Conservation (phyloP, 92 coral and sea anemone genomes). For the Zoanthus gigantus region DNA sequence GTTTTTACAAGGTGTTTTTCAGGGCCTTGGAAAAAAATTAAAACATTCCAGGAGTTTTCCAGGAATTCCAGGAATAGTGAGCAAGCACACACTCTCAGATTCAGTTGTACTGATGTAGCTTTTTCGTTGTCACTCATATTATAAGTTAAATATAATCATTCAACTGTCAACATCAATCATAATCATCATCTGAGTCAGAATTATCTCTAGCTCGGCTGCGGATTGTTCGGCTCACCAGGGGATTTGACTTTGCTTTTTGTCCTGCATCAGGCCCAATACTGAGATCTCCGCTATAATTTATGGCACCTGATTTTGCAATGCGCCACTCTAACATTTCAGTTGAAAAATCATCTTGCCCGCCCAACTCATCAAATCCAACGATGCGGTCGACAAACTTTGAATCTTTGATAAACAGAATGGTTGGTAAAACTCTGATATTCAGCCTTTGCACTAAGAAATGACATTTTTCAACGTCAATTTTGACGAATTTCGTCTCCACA, state of each 20-base stretch:
- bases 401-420: constrained; percentile 87
- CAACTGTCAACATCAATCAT: constrained; percentile 27
- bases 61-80: too few species aligned
- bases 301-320: constrained; percentile 89
- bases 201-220: constrained; percentile 68
- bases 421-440: constrained; percentile 85
- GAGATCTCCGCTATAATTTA: constrained; percentile 92
- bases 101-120: too few species aligned
- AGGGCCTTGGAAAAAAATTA: too few species aligned
- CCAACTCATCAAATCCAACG: constrained; percentile 96
- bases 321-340: constrained; percentile 98
- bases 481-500: constrained; percentile 94
- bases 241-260: constrained; percentile 62
- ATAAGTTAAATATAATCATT: not conserved
- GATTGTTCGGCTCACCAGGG: constrained; percentile 75
- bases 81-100: too few species aligned
- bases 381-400: constrained; percentile 94
- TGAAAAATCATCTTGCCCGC: constrained; percentile 93
- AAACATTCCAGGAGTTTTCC: too few species aligned
- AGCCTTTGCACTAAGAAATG: constrained; percentile 87
- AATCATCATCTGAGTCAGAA: constrained; percentile 87
- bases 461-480: constrained; percentile 85
- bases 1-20: too few species aligned
- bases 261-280: constrained; percentile 85
- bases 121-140: too few species aligned